Evolutionary conservation across 2,888 invertebrate genomes (phyloP).

Genomic region (Acleris literana): DNA sequence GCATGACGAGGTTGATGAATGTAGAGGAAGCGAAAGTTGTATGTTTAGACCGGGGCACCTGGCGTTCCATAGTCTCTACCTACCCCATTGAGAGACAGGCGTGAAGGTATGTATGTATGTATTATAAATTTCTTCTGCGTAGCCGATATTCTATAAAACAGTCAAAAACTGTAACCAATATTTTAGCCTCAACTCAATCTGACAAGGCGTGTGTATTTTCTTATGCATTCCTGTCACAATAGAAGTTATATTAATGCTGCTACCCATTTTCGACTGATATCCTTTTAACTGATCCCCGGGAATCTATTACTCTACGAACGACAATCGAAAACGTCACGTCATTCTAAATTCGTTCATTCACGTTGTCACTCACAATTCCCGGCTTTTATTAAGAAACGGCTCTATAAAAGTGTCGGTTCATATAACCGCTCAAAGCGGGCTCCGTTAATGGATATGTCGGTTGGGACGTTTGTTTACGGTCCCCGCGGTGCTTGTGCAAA

Average conservation of each 20-base stretch:
- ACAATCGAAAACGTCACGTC: slow-evolving; percentile 13
- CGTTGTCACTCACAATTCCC: slow-evolving; percentile 34
- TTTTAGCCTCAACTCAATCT: too few species aligned
- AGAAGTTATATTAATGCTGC: neutral
- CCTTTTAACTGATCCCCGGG: slow-evolving; percentile 3
- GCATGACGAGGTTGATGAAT: too few species aligned
- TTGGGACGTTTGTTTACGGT: slow-evolving; percentile 19
- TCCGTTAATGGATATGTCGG: slow-evolving; percentile 18
- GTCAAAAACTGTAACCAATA: too few species aligned
- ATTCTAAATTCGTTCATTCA: slow-evolving; percentile 29
- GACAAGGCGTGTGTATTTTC: too few species aligned
- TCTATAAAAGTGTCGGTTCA: slow-evolving; percentile 16
- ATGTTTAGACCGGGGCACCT: too few species aligned
- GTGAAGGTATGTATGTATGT: too few species aligned
- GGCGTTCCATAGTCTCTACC: too few species aligned
- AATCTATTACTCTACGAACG: slow-evolving; percentile 11
- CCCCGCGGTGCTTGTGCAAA: slow-evolving; percentile 22
- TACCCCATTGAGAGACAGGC: too few species aligned
- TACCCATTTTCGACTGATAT: neutral
- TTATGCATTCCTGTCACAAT: neutral
- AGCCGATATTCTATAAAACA: too few species aligned
- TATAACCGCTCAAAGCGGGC: slow-evolving; percentile 13
- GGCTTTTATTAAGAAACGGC: slow-evolving; percentile 29
- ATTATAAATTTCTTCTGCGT: too few species aligned
- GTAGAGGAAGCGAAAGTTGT: too few species aligned